Conservation (phyloP, 2,797 vertebrate genomes). For the Acropternis orthonyx region DNA sequence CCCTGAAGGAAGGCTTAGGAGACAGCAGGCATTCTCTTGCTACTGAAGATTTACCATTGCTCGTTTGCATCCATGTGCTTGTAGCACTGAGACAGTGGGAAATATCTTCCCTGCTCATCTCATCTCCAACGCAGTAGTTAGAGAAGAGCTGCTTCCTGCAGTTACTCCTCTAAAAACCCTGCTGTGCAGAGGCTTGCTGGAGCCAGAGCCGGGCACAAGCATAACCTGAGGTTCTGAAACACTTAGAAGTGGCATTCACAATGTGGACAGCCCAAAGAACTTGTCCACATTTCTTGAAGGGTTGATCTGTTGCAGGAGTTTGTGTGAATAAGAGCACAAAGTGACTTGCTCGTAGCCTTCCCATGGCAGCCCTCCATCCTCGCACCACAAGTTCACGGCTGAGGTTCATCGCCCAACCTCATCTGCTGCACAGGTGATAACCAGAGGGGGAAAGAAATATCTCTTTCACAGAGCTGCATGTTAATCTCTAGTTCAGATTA, state of each 20-base stretch:
- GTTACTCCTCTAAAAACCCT: background rate
- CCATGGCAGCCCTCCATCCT: background rate
- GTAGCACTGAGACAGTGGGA: background rate
- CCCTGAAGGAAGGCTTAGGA: background rate
- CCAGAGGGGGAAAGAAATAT: background rate
- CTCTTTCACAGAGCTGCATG: background rate
- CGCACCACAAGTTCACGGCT: background rate
- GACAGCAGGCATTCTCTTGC: background rate
- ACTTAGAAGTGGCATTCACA: background rate
- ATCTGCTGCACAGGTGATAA: background rate
- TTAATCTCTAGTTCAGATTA: slow-evolving; percentile 22
- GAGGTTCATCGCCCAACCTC: background rate
- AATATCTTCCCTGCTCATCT: background rate
- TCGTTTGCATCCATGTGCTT: fast-evolving
- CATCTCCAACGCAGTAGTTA: background rate
- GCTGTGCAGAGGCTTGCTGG: background rate
- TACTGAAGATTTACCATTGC: background rate
- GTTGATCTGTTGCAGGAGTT: background rate
- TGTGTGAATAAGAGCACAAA: background rate
- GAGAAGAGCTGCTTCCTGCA: background rate
- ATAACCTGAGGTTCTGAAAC: background rate
- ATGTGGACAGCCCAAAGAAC: background rate
- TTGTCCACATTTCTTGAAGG: background rate
- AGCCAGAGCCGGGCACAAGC: background rate
- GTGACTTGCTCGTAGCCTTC: background rate